Base-by-base conservation (phyloP, 2,113 vertebrate genomes). In the Setophaga coronata region DNA sequence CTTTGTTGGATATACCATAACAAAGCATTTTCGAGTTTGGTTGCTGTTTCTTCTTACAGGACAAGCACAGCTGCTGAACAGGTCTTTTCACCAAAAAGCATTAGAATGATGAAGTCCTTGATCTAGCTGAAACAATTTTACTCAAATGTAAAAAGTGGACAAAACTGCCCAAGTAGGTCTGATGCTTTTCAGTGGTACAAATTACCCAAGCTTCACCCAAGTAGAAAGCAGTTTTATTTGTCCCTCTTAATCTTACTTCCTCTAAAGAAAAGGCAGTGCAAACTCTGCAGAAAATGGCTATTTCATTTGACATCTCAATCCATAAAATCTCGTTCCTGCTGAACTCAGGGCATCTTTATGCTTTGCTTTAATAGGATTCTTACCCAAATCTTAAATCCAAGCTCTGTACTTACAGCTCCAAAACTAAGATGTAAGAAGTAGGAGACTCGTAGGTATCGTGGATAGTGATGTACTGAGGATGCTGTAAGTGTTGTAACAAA, bases 401-500 rank as follows among this genome's bases (percentile, higher is more conserved):
- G 54, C 56, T 86, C 77, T 1, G 8, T 87, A 99, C 99, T 99
- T 95, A 99, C 99, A 99, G 98, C 90, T 99, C 99, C 90, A 99
- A 90, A 91, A 99, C 96, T 53, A 99, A 98, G 96, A 99, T 99
- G 95, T 99, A 99, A 67, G 98, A 98, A 3, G 97, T 97, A 14
- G 99, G 97, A 13, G 99, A 99, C 97, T 99, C 99, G 0, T 99
- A 99, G 28, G 99, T 99, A 93, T 99, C 99, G 0, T 98, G 97
- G 93, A 99, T 98, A 15, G 98, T 98, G 97, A 99, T 98, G 89
- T 99, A 98, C 97, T 99, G 99, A 18, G 98, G 99, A 74, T 99
- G 99, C 93, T 99, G 99, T 4, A 99, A 97, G 42, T 99, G 99
- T 19, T 98, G 98, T 12, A 99, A 98, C 45, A 99, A 97, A 83